Evolutionary conservation across 2,113 vertebrate species (phyloP).

Genomic region (Porphyrio hochstetteri): DNA sequence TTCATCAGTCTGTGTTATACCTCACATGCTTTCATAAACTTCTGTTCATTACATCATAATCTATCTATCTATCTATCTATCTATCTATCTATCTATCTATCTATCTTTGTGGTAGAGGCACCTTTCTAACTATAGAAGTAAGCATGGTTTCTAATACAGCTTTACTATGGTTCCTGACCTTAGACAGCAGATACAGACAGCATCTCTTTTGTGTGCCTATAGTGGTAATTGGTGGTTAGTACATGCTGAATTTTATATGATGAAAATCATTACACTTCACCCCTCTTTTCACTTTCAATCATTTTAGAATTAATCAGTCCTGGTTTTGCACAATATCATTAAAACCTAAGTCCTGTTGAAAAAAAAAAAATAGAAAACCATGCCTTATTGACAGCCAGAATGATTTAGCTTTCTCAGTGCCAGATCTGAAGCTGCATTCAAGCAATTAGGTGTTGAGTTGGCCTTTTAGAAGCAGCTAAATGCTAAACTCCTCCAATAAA

Average conservation of each 20-base stretch:
- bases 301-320: neutral
- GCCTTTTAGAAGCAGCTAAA: slow-evolving; percentile 19
- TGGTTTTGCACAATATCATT: neutral
- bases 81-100: neutral
- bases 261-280: neutral
- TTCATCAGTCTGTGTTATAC: neutral
- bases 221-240: neutral
- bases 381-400: neutral
- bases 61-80: neutral
- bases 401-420: neutral
- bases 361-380: neutral
- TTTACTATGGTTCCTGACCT: neutral
- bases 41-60: neutral
- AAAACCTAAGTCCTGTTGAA: neutral
- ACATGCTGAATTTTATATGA: neutral
- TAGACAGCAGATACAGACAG: neutral
- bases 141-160: neutral
- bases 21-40: neutral
- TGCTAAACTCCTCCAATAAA: neutral
- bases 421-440: neutral
- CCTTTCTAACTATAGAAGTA: neutral
- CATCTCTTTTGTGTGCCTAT: neutral
- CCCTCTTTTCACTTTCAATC: neutral
- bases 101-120: neutral
- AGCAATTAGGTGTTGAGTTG: neutral